Percentiles rank a stretch among this genome's conserved stretches.
phyloP scores from a whole-genome alignment of 2,113 vertebrate genomes.

The Gadus macrocephalus region DNA sequence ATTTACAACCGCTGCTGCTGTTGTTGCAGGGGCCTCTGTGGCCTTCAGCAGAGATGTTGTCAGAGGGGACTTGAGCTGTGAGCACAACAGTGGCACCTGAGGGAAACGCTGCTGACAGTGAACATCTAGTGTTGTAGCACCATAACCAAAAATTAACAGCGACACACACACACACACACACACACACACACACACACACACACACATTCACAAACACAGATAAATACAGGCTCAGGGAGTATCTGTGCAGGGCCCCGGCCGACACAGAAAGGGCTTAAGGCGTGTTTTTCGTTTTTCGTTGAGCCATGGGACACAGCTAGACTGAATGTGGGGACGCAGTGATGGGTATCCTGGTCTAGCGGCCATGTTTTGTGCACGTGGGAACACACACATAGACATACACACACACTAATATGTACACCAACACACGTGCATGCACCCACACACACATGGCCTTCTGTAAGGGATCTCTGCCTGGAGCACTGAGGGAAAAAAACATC shows the following conservation, averaged over 20 bases:
- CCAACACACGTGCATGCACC: slow-evolving; percentile 34
- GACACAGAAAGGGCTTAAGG: slow-evolving; percentile 42
- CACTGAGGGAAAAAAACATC: slow-evolving; percentile 17
- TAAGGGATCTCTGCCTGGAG: slow-evolving; percentile 17
- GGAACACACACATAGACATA: no score
- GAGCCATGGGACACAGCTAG: slow-evolving; percentile 38
- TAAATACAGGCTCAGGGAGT: not conserved
- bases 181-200: slow-evolving; percentile 14
- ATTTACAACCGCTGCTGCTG: slow-evolving; percentile 45
- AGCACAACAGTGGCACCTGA: slow-evolving; percentile 61
- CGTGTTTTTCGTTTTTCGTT: slow-evolving; percentile 18
- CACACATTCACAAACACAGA: slow-evolving; percentile 19
- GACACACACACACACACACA: slow-evolving; percentile 24
- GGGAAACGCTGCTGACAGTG: slow-evolving; percentile 52
- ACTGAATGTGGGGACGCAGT: slow-evolving; percentile 33
- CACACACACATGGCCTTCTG: slow-evolving; percentile 10
- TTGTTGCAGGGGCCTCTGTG: slow-evolving; percentile 42
- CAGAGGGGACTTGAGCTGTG: slow-evolving; percentile 52
- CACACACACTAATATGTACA: no score
- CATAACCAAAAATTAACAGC: slow-evolving; percentile 35
- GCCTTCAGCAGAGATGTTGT: slow-evolving; percentile 44
- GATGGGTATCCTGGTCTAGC: slow-evolving; percentile 39
- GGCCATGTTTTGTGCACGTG: no score
- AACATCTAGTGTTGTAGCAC: slow-evolving; percentile 60
- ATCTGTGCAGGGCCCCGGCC: not conserved